phyloP scores from a whole-genome alignment of 2,888 invertebrate genomes.

The Latheticus oryzae region DNA sequence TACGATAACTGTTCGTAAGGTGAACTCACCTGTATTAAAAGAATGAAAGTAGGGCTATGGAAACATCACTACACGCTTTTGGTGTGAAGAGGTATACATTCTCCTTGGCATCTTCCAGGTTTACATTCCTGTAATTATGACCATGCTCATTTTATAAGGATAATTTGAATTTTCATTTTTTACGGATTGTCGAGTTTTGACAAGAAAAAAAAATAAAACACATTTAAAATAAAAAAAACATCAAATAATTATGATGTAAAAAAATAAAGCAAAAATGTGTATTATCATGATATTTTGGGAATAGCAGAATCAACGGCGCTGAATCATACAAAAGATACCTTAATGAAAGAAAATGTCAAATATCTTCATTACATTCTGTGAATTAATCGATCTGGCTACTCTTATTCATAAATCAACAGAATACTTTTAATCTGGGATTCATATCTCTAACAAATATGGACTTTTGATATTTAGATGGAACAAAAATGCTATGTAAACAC shows the following conservation, averaged over 20 bases:
- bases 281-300: constrained; percentile 10
- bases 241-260: constrained; percentile 13
- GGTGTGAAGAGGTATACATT: constrained; percentile 72
- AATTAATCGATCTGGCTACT: too few relatives aligned
- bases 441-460: too few relatives aligned
- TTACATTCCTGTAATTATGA: constrained; percentile 63
- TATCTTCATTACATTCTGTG: too few relatives aligned
- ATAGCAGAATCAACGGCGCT: constrained; percentile 21
- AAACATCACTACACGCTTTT: constrained; percentile 68
- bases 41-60: constrained; percentile 50
- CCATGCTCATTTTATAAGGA: constrained; percentile 40
- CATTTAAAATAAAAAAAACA: constrained; percentile 43
- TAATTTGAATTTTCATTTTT: constrained; percentile 24
- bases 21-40: constrained; percentile 55
- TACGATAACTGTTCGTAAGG: constrained; percentile 27
- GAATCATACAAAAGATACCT: constrained; percentile 27
- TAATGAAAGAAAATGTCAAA: too few relatives aligned
- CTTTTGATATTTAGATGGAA: too few relatives aligned
- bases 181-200: constrained; percentile 24
- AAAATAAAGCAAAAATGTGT: constrained; percentile 22
- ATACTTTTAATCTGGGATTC: too few relatives aligned
- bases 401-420: too few relatives aligned
- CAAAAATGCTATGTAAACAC: too few relatives aligned
- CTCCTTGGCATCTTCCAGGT: constrained; percentile 68
- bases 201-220: constrained; percentile 44